phyloP scores from a whole-genome alignment of 2,797 vertebrate species.

The Anabas testudineus region DNA sequence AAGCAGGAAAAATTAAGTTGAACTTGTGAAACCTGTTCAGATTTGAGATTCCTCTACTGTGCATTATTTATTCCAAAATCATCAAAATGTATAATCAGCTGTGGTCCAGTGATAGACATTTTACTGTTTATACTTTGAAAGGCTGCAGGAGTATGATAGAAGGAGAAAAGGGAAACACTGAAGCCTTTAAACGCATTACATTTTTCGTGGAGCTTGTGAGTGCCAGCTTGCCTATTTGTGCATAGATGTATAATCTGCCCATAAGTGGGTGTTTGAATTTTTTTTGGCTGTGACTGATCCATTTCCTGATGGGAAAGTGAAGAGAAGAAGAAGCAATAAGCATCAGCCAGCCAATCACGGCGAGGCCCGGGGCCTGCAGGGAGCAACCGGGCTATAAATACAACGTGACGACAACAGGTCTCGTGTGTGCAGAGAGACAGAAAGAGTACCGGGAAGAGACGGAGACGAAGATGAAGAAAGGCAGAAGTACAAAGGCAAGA shows the following conservation, averaged over 20 bases:
- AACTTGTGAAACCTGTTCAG: no score
- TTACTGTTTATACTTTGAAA: not conserved
- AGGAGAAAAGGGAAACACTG: slow-evolving; percentile 7
- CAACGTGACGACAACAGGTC: slow-evolving; percentile 62
- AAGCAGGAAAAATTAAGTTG: no score
- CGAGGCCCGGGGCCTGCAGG: slow-evolving; percentile 44
- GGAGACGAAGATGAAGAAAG: slow-evolving; percentile 8
- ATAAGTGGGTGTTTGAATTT: slow-evolving; percentile 31
- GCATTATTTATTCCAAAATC: not conserved
- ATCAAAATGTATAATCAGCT: not conserved
- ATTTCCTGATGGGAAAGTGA: slow-evolving; percentile 61
- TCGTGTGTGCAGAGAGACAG: slow-evolving; percentile 31
- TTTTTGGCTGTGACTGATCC: slow-evolving; percentile 59
- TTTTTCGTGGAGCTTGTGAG: slow-evolving; percentile 5
- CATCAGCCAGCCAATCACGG: slow-evolving; percentile 55
- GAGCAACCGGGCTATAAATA: slow-evolving; percentile 73
- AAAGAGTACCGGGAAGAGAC: slow-evolving; percentile 24
- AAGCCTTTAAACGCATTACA: slow-evolving; percentile 10
- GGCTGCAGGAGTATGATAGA: not conserved
- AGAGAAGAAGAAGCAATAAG: slow-evolving; percentile 44
- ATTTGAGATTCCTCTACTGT: no score
- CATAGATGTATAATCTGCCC: slow-evolving; percentile 34
- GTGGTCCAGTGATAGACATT: not conserved
- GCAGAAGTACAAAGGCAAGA: slow-evolving; percentile 1
- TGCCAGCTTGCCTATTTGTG: slow-evolving; percentile 25